These are phyloP conservation scores for Hirudinaria manillensis DNA, from an alignment of 2,888 invertebrate species.

Conservation along the genomic window DNA sequence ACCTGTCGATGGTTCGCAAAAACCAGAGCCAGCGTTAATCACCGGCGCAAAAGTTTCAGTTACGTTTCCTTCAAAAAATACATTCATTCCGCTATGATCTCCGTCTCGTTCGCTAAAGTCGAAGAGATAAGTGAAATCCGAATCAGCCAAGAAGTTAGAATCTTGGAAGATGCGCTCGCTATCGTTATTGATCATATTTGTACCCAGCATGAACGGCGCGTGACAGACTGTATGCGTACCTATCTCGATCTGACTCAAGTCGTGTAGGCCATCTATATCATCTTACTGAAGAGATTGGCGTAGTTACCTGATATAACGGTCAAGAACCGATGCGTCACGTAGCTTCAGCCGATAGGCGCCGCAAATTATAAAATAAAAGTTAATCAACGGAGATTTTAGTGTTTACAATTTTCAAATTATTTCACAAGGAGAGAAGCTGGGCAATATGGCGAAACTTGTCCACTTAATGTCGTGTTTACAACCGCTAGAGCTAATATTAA, in stretches of 20 bases:
- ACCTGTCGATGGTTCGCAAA: neutral
- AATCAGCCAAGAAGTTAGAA: neutral
- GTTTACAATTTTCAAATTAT: neutral
- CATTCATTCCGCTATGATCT: neutral
- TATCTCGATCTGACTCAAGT: neutral
- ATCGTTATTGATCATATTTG: slow-evolving; percentile 15
- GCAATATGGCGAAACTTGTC: slow-evolving; percentile 4
- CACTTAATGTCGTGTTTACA: neutral
- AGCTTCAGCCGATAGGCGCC: too few species aligned
- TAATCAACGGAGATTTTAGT: neutral
- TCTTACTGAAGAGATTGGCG: neutral
- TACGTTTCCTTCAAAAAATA: neutral
- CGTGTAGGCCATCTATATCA: slow-evolving; percentile 11
- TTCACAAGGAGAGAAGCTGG: neutral
- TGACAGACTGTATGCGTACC: too few species aligned
- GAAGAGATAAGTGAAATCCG: slow-evolving; percentile 7
- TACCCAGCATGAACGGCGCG: slow-evolving; percentile 4
- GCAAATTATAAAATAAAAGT: neutral
- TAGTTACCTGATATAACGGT: too few species aligned
- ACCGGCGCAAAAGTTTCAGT: neutral
- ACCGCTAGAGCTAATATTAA: neutral
- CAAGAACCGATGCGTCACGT: too few species aligned
- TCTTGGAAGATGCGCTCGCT: neutral
- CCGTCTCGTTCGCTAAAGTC: neutral
- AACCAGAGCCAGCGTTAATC: neutral